Conservation (phyloP, 2,888 invertebrate species). For the Parochlus steinenii region DNA sequence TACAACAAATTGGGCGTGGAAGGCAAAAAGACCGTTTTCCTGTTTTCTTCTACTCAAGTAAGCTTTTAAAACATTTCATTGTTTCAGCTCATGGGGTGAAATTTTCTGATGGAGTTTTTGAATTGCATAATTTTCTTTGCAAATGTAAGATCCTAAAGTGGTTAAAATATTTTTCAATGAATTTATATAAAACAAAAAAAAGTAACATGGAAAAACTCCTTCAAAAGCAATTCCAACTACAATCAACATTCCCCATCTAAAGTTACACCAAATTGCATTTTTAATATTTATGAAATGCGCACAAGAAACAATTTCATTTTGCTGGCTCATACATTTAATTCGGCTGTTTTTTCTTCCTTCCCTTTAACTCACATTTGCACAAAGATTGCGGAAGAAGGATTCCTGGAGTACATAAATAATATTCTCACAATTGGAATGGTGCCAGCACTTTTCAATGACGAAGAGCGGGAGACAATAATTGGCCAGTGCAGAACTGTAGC, state of each 20-base stretch:
- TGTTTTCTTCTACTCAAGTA: constrained; percentile 69
- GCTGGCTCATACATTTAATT: neutral
- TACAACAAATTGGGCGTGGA: constrained; percentile 64
- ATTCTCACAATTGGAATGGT: constrained; percentile 80
- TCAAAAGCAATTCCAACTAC: too few relatives aligned
- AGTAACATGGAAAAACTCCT: too few relatives aligned
- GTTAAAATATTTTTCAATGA: too few relatives aligned
- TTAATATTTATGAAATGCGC: neutral
- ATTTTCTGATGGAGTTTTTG: neutral
- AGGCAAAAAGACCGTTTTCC: constrained; percentile 60
- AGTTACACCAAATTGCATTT: too few relatives aligned
- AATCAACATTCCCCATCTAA: too few relatives aligned
- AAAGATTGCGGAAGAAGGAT: constrained; percentile 59
- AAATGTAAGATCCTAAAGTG: neutral
- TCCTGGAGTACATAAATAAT: constrained; percentile 80
- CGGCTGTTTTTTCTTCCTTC: neutral
- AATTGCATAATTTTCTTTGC: neutral
- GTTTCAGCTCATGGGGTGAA: neutral
- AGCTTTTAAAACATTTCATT: constrained; percentile 13
- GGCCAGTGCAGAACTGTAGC: constrained; percentile 51
- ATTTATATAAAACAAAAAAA: too few relatives aligned
- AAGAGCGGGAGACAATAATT: constrained; percentile 72
- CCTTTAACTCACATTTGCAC: too few relatives aligned
- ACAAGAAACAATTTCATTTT: neutral
- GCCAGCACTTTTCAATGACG: constrained; percentile 72